Conservation (phyloP, 2,113 vertebrate species). For the Circaetus gallicus region DNA sequence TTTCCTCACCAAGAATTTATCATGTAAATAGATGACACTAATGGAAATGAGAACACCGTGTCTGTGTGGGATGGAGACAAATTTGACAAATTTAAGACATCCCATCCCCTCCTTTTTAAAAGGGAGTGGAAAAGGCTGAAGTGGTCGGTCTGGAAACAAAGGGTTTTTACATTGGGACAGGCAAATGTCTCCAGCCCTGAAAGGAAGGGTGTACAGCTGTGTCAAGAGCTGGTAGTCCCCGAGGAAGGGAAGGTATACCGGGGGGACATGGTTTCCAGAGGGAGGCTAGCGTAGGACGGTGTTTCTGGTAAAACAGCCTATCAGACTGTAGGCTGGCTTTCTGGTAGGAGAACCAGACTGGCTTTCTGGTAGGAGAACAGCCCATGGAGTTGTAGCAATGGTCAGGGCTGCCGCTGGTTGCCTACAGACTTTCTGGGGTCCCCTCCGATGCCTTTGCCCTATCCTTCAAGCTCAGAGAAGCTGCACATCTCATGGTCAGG, state of each 20-base stretch:
- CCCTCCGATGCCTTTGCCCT: background rate
- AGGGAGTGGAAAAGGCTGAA: background rate
- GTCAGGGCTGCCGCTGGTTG: background rate
- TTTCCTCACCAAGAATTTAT: background rate
- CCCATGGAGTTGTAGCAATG: background rate
- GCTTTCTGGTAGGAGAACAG: background rate
- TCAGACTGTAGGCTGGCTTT: background rate
- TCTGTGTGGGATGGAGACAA: background rate
- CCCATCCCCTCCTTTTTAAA: background rate
- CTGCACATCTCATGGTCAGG: fast-evolving
- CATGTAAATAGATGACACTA: conserved; percentile 23
- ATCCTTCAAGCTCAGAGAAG: background rate
- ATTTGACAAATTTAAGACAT: background rate
- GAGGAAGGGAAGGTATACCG: background rate
- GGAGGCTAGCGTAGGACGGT: background rate
- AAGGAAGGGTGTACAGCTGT: background rate
- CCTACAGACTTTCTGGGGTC: background rate
- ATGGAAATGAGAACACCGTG: conserved; percentile 8
- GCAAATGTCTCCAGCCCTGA: background rate
- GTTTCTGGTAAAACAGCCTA: background rate
- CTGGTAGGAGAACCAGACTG: background rate
- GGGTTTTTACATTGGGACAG: background rate
- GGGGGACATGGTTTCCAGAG: background rate
- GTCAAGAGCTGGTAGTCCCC: background rate
- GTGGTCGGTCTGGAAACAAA: background rate